Evolutionary conservation across 1,140 invertebrate genomes (phyloP).

Genomic region (Gryllus bimaculatus): DNA sequence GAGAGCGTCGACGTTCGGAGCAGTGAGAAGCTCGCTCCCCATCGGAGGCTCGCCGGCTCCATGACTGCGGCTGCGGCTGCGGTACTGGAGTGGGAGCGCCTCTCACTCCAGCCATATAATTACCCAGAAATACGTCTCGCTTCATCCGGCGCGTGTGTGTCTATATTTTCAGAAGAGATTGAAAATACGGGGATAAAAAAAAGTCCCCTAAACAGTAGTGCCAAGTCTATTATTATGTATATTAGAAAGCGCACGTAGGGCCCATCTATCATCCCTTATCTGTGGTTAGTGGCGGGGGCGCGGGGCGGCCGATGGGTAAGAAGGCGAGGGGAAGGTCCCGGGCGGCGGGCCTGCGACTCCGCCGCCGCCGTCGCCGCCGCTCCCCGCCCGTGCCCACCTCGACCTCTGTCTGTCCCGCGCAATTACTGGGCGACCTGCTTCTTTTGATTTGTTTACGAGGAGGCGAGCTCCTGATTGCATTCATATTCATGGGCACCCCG

Average conservation of each 20-base stretch:
- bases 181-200: background rate
- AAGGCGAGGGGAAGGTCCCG: no score
- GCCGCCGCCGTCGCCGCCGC: no score
- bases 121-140: background rate
- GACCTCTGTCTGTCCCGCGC: background rate
- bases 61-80: no score
- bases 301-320: background rate
- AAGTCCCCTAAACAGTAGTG: background rate
- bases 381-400: background rate
- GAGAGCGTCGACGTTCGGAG: no score
- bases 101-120: background rate
- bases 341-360: no score
- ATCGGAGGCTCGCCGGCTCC: no score
- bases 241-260: background rate
- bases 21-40: no score
- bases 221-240: background rate
- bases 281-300: background rate
- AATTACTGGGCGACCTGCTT: background rate
- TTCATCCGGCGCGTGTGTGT: background rate
- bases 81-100: background rate
- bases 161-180: constrained; percentile 1
- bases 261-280: constrained; percentile 3
- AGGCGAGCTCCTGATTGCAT: background rate
- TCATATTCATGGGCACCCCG: background rate
- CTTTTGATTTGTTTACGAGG: background rate